Conservation (phyloP, 2,888 invertebrate genomes). For the Phaonia tiefii region DNA sequence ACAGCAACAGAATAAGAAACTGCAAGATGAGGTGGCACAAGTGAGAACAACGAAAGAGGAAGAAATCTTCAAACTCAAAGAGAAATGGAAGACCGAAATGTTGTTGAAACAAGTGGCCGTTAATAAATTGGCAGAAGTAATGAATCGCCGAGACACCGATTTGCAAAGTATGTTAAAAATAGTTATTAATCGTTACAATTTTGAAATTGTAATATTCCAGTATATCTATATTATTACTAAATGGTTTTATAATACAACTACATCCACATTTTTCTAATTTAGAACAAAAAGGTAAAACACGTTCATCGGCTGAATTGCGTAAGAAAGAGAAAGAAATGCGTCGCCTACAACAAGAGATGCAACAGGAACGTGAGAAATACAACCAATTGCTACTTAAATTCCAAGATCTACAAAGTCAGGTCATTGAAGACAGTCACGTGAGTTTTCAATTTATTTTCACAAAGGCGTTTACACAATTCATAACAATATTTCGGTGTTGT, state of each 20-base stretch:
- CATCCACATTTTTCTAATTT: conserved; percentile 5
- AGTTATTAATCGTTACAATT: too few species aligned
- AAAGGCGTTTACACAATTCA: too few species aligned
- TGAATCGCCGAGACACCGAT: conserved; percentile 91
- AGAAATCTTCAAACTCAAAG: conserved; percentile 90
- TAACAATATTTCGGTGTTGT: too few species aligned
- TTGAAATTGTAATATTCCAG: too few species aligned
- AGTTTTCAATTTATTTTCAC: conserved; percentile 68
- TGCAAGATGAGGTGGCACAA: conserved; percentile 89
- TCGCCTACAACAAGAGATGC: conserved; percentile 95
- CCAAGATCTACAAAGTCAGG: conserved; percentile 92
- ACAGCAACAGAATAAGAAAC: conserved; percentile 87
- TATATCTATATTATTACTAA: too few species aligned
- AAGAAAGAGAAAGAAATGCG: conserved; percentile 97
- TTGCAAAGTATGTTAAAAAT: conserved; percentile 82
- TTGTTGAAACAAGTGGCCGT: conserved; percentile 96
- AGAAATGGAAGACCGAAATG: conserved; percentile 92
- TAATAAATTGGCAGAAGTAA: conserved; percentile 97
- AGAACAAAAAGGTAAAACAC: conserved; percentile 89
- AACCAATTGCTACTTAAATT: conserved; percentile 91
- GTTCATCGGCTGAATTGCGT: conserved; percentile 88
- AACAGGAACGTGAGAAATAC: conserved; percentile 96
- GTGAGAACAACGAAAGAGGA: conserved; percentile 85
- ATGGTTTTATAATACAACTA: too few species aligned
- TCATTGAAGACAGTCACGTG: conserved; percentile 89